Evolutionary conservation across 2,888 invertebrate genomes (phyloP).

Genomic region (Polydesmus complanatus): DNA sequence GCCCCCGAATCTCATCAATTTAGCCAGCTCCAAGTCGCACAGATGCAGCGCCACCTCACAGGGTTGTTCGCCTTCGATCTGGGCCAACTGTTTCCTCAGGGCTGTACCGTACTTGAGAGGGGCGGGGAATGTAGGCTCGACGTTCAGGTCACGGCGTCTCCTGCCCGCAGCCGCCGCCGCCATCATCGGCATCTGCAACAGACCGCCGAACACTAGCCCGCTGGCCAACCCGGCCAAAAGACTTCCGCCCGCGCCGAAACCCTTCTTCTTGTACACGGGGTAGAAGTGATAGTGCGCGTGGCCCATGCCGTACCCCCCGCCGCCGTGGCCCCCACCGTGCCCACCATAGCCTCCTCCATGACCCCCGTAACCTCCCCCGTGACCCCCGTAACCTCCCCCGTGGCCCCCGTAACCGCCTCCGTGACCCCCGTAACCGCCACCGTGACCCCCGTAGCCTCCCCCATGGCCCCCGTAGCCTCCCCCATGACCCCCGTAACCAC

Average conservation of each 20-base stretch:
- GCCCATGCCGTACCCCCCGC: background rate
- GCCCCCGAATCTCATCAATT: too few species aligned
- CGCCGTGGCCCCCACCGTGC: background rate
- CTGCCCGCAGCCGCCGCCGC: background rate
- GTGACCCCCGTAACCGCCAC: background rate
- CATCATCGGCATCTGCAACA: background rate
- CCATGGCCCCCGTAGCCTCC: background rate
- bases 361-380: background rate
- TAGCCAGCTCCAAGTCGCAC: background rate
- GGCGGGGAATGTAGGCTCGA: background rate
- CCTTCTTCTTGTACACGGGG: background rate
- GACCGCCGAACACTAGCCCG: background rate
- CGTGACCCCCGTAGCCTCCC: background rate
- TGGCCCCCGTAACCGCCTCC: background rate
- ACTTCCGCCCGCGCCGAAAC: background rate
- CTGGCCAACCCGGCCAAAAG: background rate
- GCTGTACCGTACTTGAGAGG: background rate
- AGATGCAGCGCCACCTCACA: background rate
- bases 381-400: background rate
- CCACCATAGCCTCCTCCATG: background rate
- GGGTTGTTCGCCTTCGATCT: background rate
- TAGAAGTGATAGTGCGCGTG: background rate
- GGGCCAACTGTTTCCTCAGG: background rate
- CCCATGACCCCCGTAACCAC: background rate
- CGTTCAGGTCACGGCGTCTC: background rate